Evolutionary conservation across 2,888 invertebrate genomes (phyloP).

Genomic region (Agrotis clavis): DNA sequence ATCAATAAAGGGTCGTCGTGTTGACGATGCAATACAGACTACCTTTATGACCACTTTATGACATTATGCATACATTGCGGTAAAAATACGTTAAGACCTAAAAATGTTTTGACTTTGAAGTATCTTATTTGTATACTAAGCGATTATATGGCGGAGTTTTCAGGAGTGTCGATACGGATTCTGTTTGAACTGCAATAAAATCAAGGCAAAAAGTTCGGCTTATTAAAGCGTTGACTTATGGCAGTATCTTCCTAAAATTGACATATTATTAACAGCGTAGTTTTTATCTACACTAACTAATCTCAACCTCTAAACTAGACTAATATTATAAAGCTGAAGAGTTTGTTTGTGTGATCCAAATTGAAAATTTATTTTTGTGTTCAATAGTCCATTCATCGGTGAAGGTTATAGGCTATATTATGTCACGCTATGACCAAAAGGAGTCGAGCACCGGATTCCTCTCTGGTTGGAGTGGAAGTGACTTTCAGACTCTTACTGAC

Average conservation of each 20-base stretch:
- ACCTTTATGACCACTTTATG: background rate
- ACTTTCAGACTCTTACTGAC: too few species aligned
- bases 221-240: background rate
- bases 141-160: too few species aligned
- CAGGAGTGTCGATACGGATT: too few species aligned
- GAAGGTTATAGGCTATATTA: too few species aligned
- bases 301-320: too few species aligned
- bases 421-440: too few species aligned
- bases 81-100: background rate
- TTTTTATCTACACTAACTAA: too few species aligned
- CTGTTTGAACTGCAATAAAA: background rate
- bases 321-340: too few species aligned
- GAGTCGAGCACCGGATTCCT: too few species aligned
- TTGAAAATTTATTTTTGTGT: background rate
- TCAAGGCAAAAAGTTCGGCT: background rate
- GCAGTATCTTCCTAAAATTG: background rate
- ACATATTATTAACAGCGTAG: too few species aligned
- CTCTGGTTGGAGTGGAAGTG: too few species aligned
- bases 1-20: conserved; percentile 11
- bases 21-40: background rate
- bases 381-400: background rate
- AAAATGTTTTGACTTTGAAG: background rate
- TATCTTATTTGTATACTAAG: background rate
- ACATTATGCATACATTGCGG: background rate
- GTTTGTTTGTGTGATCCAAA: too few species aligned